Evolutionary conservation across 2,797 vertebrate species (phyloP).

Genomic region (Tokudaia muenninki): DNA sequence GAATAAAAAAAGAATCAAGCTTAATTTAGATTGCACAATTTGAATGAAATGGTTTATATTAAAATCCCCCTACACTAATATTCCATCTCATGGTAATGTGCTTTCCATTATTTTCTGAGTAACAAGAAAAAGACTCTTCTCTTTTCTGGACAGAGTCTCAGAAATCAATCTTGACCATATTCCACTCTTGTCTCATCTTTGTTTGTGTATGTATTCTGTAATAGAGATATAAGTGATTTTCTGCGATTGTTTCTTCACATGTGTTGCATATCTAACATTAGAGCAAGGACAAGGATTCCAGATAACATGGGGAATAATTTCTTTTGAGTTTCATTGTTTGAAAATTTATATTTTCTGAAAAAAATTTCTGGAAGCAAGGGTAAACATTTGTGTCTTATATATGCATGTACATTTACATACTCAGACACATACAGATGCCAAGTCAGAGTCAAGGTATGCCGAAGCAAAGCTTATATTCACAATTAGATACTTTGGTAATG

Average conservation of each 20-base stretch:
- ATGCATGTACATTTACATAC: not conserved
- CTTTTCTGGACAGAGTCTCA: constrained; percentile 42
- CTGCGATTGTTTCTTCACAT: not conserved
- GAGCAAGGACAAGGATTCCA: not conserved
- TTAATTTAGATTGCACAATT: constrained; percentile 67
- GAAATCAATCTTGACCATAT: constrained; percentile 40
- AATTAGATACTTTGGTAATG: constrained; percentile 30
- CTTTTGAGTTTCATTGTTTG: not conserved
- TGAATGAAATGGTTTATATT: constrained; percentile 45
- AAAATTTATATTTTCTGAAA: constrained; percentile 20
- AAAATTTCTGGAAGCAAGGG: not conserved
- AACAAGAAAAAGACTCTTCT: constrained; percentile 21
- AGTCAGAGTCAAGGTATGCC: not conserved
- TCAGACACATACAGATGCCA: not conserved
- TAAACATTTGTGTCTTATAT: constrained; percentile 13
- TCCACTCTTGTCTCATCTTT: constrained; percentile 36
- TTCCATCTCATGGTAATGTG: constrained; percentile 54
- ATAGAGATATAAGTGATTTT: constrained; percentile 7
- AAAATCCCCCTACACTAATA: constrained; percentile 51
- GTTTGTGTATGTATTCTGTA: constrained; percentile 26
- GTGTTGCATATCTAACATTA: not conserved
- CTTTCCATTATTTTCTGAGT: constrained; percentile 50
- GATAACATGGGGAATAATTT: constrained; percentile 22
- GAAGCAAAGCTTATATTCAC: not conserved
- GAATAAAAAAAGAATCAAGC: constrained; percentile 62